A percentile compares a stretch with the other conserved stretches of the same genome.
These are phyloP conservation scores for Pogoniulus pusillus DNA, from an alignment of 2,797 vertebrate genomes.

Conservation along the genomic window DNA sequence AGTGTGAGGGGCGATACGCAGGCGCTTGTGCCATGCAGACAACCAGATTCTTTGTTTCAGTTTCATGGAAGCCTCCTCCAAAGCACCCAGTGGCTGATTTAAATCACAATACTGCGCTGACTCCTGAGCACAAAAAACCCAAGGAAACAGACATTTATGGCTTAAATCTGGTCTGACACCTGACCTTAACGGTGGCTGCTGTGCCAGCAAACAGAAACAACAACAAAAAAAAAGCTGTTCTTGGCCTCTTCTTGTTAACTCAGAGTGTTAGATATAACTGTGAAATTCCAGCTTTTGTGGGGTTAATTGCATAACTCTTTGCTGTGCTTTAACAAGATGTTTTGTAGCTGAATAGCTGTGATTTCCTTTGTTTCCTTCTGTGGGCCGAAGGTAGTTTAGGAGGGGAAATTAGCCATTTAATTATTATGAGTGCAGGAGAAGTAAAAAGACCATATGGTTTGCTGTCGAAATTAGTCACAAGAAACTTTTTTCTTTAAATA, in stretches of 20 bases:
- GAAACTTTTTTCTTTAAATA: slow-evolving; percentile 67
- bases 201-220: slow-evolving; percentile 55
- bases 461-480: slow-evolving; percentile 79
- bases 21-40: background rate
- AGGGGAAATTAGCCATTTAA: slow-evolving; percentile 75
- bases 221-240: slow-evolving; percentile 3
- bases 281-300: slow-evolving; percentile 69
- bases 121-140: slow-evolving; percentile 37
- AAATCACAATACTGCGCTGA: slow-evolving; percentile 62
- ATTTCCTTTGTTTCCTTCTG: slow-evolving; percentile 76
- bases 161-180: slow-evolving; percentile 58
- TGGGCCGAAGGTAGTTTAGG: slow-evolving; percentile 53
- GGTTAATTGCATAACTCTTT: slow-evolving; percentile 68
- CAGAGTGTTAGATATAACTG: slow-evolving; percentile 58
- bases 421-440: slow-evolving; percentile 74
- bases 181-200: slow-evolving; percentile 53
- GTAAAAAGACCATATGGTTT: slow-evolving; percentile 77
- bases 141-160: slow-evolving; percentile 53
- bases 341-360: slow-evolving; percentile 69
- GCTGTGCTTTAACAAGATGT: slow-evolving; percentile 68
- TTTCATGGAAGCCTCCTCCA: slow-evolving; percentile 52
- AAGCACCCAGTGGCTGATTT: slow-evolving; percentile 47
- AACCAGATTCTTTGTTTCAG: slow-evolving; percentile 59
- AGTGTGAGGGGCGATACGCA: background rate
- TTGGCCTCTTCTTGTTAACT: slow-evolving; percentile 39